Evolutionary conservation across 2,888 invertebrate genomes (phyloP), one percentile per base, ranked within the genome.

Genomic region (Microplitis manilae): DNA sequence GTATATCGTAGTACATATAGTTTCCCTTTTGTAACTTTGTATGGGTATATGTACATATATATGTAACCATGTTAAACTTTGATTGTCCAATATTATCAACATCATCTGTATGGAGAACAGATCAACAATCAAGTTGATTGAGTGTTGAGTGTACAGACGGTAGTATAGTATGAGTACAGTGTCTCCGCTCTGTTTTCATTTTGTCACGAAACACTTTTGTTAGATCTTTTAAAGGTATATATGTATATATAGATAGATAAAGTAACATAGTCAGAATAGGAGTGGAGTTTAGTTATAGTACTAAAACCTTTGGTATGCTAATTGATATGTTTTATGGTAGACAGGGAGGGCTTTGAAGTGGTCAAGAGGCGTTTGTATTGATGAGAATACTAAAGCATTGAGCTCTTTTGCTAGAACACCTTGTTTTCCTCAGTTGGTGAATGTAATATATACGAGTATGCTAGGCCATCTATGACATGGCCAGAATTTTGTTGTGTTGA

Each of bases 311-410:
- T 86, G 83, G 84, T 80, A 86, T 86, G 85, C 84, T 86, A 86
- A 87, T 87, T 85, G 84, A 73, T 40, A 82, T 83, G 83, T 85
- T 86, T 86, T 86, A 85, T 86, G 84, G 84, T 70, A 60, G 83
- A 79, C 81, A 81, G 80, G 82, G 71, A 82, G 82, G 80, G 81
- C 86, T 86, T 86, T 86, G 86, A 86, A 86, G 85, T 84, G 85
- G 84, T 82, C 79, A 76, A 78, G 69, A 67, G 83, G 84, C 84
- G 67, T 67, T 67, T 85, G 85, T 85, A 85, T 85, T 84, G 83
- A 85, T 85, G 84, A 79, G 81, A 81, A 81, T 79, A 79, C 81
- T 79, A 20, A 65, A 30, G 50, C 50, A 50, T 38, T 20, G 20
- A 65, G 68, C 68, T 68, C 41, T 17, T 50, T 15, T 59, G 72